Evolutionary conservation across 2,888 invertebrate genomes (phyloP).

Genomic region (Ceramica pisi): DNA sequence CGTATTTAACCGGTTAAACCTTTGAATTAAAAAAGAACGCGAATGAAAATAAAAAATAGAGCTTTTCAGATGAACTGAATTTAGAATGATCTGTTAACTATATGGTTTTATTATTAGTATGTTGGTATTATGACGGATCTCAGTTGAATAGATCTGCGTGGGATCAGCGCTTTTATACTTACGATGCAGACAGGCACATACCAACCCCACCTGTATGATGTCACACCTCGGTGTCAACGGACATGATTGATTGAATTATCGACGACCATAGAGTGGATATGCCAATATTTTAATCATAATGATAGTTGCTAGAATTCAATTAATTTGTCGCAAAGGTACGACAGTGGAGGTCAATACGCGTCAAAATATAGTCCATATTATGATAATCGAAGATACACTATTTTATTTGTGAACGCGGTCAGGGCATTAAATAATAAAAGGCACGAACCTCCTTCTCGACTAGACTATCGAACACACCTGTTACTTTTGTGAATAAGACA

Average conservation of each 20-base stretch:
- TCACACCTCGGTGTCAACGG: conserved; percentile 60
- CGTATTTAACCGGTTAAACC: no score
- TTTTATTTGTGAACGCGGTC: conserved; percentile 13
- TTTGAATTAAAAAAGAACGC: conserved; percentile 12
- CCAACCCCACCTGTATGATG: conserved; percentile 72
- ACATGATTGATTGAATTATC: conserved; percentile 41
- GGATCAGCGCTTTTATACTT: conserved; percentile 65
- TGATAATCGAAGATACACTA: conserved; percentile 14
- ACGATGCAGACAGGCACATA: conserved; percentile 61
- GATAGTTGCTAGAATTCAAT: conserved; percentile 41
- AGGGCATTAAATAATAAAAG: conserved; percentile 41
- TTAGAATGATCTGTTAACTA: conserved; percentile 1
- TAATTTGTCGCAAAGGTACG: conserved; percentile 22
- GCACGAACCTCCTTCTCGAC: conserved; percentile 35
- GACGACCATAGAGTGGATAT: conserved; percentile 5
- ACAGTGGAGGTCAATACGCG: conserved; percentile 23
- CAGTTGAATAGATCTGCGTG: conserved; percentile 68
- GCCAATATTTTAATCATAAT: conserved; percentile 25
- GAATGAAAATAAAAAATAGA: neutral
- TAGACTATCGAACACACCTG: conserved; percentile 47
- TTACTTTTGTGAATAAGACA: conserved; percentile 37
- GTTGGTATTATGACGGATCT: conserved; percentile 45
- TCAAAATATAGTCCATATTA: conserved; percentile 35
- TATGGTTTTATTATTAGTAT: conserved; percentile 44
- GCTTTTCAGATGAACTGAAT: neutral